phyloP scores from a whole-genome alignment of 2,113 vertebrate species.

The Corythaeola cristata region DNA sequence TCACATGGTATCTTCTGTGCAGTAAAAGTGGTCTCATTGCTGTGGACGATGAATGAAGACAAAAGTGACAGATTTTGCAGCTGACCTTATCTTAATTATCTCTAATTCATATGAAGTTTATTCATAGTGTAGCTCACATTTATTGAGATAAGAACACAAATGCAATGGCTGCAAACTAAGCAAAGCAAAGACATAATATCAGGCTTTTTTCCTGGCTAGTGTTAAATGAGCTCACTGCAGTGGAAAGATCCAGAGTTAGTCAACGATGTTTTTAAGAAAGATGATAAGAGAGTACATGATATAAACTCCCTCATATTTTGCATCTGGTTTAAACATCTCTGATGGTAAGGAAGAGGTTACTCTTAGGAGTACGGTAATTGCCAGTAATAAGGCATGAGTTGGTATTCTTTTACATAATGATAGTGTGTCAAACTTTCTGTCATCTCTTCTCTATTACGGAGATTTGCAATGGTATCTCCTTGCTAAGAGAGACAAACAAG shows the following conservation, averaged over 20 bases:
- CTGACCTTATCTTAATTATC: neutral
- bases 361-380: neutral
- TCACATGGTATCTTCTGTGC: neutral
- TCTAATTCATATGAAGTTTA: neutral
- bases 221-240: neutral
- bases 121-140: neutral
- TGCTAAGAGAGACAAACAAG: neutral
- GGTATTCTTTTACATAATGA: neutral
- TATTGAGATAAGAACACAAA: neutral
- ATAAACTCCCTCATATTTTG: neutral
- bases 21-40: neutral
- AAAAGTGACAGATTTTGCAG: neutral
- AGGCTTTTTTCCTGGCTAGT: neutral
- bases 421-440: neutral
- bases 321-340: neutral
- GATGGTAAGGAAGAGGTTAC: neutral
- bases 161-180: neutral
- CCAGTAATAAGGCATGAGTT: neutral
- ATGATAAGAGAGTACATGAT: neutral
- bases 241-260: neutral
- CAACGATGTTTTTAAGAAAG: neutral
- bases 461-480: neutral
- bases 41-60: neutral
- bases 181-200: neutral
- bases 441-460: neutral